Percentiles rank a stretch among this genome's conserved stretches.
Conservation (phyloP, 2,797 vertebrate species). For the Characodon lateralis region DNA sequence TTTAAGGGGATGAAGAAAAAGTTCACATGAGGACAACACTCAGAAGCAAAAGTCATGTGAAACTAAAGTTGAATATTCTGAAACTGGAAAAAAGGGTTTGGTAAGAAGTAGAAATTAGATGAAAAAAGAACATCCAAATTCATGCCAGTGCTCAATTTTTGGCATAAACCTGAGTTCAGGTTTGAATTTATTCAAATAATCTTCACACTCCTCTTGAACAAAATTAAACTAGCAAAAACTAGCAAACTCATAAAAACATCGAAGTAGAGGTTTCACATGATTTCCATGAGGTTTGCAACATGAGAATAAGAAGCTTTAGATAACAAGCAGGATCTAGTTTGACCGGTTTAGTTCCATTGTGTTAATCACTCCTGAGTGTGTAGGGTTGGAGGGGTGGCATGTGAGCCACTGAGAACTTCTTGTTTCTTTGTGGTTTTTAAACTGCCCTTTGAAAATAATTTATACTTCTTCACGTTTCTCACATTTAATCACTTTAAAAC, state of each 20-base stretch:
- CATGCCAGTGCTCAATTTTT: neutral
- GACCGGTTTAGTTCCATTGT: conserved; percentile 37
- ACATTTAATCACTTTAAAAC: neutral
- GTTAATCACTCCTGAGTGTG: conserved; percentile 36
- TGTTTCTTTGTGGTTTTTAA: conserved; percentile 30
- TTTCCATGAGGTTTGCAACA: conserved; percentile 31
- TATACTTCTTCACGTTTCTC: neutral
- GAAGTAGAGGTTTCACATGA: conserved; percentile 16
- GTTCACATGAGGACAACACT: neutral
- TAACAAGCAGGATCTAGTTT: conserved; percentile 48
- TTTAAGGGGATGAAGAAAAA: neutral
- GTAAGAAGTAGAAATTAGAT: neutral
- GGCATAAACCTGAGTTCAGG: neutral
- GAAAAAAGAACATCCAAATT: neutral
- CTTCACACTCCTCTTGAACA: neutral
- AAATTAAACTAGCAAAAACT: neutral
- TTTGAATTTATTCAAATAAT: neutral
- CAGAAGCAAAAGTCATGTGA: neutral
- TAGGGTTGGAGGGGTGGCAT: conserved; percentile 22
- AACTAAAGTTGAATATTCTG: neutral
- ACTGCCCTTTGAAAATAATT: neutral
- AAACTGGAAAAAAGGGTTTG: neutral
- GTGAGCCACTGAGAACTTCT: conserved; percentile 31
- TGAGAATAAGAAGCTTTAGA: conserved; percentile 49
- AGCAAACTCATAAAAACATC: neutral